Evolutionary conservation across 2,888 invertebrate genomes (phyloP).

Genomic region (Nebria salina): DNA sequence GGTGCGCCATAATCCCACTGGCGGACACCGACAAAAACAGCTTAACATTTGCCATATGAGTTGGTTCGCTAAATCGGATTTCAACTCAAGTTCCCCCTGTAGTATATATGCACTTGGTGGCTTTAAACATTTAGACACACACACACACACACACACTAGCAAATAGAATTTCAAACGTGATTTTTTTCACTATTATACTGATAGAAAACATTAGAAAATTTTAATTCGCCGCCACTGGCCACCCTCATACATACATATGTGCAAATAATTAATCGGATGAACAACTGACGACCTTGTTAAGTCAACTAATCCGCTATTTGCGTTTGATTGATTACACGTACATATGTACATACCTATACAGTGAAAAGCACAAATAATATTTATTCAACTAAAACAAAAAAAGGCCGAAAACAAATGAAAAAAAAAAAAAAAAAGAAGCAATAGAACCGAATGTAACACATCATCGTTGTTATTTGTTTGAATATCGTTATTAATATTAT

Average conservation of each 20-base stretch:
- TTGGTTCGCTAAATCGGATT: neutral
- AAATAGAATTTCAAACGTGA: neutral
- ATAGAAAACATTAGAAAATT: no score
- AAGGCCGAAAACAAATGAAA: neutral
- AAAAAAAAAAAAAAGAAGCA: no score
- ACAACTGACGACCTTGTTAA: slow-evolving; percentile 20
- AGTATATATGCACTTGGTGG: neutral
- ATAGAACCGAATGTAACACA: no score
- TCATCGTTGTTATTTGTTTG: no score
- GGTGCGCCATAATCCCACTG: slow-evolving; percentile 54
- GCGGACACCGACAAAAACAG: slow-evolving; percentile 39
- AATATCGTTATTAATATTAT: no score
- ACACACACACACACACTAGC: neutral
- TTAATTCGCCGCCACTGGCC: no score
- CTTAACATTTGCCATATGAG: slow-evolving; percentile 25
- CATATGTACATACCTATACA: slow-evolving; percentile 24
- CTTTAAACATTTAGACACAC: neutral
- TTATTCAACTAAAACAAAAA: slow-evolving; percentile 23
- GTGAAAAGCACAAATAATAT: slow-evolving; percentile 37
- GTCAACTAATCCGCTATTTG: slow-evolving; percentile 40
- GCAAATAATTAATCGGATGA: slow-evolving; percentile 16
- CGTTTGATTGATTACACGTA: slow-evolving; percentile 37
- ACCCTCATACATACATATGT: neutral
- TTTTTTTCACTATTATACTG: no score
- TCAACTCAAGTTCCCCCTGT: neutral